Percentiles rank a stretch among this genome's conserved stretches.
Evolutionary conservation across 1,140 invertebrate genomes (phyloP).

Genomic region (Zelostemma sp.): DNA sequence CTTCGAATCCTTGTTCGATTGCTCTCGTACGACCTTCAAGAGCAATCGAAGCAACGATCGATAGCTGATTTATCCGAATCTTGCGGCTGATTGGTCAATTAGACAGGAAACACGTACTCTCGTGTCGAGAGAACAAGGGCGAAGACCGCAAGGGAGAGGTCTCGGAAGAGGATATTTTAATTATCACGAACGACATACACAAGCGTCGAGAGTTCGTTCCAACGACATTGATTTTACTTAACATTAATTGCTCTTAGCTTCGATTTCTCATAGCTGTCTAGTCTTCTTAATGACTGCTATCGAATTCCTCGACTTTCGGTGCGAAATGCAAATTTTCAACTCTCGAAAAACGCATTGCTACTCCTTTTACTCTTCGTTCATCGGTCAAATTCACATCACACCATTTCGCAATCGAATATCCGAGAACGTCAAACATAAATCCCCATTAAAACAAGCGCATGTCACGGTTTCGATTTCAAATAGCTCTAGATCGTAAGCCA

Average conservation of each 20-base stretch:
- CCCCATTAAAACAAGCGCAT: too few relatives aligned
- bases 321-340: not conserved
- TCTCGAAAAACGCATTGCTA: too few relatives aligned
- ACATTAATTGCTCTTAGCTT: constrained; percentile 63
- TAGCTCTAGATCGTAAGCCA: too few relatives aligned
- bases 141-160: constrained; percentile 50
- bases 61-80: constrained; percentile 66
- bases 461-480: too few relatives aligned
- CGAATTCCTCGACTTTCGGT: constrained; percentile 9
- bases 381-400: too few relatives aligned
- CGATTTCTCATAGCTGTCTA: constrained; percentile 45
- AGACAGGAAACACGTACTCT: constrained; percentile 68
- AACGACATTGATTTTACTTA: constrained; percentile 59
- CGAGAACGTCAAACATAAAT: too few relatives aligned
- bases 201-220: constrained; percentile 49
- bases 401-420: too few relatives aligned
- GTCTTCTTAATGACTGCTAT: constrained; percentile 37
- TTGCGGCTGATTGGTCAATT: constrained; percentile 70
- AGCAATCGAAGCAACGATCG: constrained; percentile 63
- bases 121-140: constrained; percentile 43
- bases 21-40: constrained; percentile 33
- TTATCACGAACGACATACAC: constrained; percentile 61
- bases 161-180: constrained; percentile 67
- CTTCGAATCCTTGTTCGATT: constrained; percentile 27
- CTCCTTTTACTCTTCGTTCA: too few relatives aligned